These are phyloP conservation scores for Diarsia mendica DNA, from an alignment of 2,888 invertebrate species.

Conservation along the genomic window DNA sequence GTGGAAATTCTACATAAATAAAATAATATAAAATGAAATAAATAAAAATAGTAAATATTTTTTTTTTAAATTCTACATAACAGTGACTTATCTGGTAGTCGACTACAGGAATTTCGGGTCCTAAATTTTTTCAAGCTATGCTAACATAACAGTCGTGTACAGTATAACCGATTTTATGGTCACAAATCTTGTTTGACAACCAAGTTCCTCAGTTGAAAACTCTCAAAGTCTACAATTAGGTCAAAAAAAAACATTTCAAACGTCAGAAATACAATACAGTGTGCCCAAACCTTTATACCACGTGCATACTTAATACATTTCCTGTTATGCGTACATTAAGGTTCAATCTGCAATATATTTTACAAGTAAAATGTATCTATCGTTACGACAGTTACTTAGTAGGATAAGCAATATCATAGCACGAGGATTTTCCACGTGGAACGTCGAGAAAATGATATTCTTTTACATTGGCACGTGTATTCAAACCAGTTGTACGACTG, in stretches of 20 bases:
- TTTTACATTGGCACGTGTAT: slow-evolving; percentile 20
- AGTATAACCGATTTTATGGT: too few relatives aligned
- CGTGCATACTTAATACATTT: slow-evolving; percentile 59
- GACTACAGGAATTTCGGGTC: too few relatives aligned
- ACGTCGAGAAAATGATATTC: not conserved
- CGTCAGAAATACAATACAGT: slow-evolving; percentile 10
- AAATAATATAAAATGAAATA: too few relatives aligned
- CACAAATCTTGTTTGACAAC: too few relatives aligned
- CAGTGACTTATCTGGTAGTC: too few relatives aligned
- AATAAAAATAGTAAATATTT: too few relatives aligned
- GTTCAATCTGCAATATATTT: slow-evolving; percentile 43
- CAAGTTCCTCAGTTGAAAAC: not conserved
- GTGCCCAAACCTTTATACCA: slow-evolving; percentile 33
- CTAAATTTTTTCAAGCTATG: too few relatives aligned
- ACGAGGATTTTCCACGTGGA: slow-evolving; percentile 32
- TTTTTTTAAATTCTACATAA: too few relatives aligned
- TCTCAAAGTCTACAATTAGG: not conserved
- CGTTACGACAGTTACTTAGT: slow-evolving; percentile 5
- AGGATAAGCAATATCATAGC: slow-evolving; percentile 18
- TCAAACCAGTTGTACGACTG: not conserved
- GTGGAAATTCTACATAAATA: too few relatives aligned
- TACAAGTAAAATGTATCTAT: slow-evolving; percentile 46
- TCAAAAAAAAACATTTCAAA: not conserved
- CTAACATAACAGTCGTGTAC: too few relatives aligned
- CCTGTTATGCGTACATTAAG: slow-evolving; percentile 52